phyloP scores from a whole-genome alignment of 2,888 invertebrate species.

The Bugulina stolonifera region DNA sequence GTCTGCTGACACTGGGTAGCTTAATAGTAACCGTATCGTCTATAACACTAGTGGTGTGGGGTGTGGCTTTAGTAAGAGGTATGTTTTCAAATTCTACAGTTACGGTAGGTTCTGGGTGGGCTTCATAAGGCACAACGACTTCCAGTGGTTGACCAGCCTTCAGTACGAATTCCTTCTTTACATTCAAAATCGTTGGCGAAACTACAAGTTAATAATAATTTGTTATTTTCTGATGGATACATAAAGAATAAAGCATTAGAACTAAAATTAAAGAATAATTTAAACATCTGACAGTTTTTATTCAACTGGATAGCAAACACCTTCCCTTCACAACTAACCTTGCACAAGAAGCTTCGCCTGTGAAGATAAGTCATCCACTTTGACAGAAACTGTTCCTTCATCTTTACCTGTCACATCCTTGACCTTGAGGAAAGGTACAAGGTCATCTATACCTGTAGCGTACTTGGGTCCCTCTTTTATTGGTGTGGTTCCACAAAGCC shows the following conservation, averaged over 20 bases:
- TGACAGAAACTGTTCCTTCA: slow-evolving; percentile 27
- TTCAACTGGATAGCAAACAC: no score
- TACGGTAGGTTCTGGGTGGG: not conserved
- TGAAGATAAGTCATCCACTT: slow-evolving; percentile 30
- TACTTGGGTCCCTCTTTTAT: slow-evolving; percentile 26
- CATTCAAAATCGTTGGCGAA: not conserved
- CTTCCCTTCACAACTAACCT: no score
- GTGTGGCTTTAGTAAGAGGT: not conserved
- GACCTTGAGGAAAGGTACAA: slow-evolving; percentile 24
- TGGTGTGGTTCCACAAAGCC: slow-evolving; percentile 16
- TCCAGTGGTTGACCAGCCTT: not conserved
- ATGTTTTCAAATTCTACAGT: not conserved
- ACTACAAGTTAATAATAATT: no score
- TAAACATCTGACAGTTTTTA: no score
- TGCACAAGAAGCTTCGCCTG: slow-evolving; percentile 32
- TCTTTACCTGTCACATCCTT: slow-evolving; percentile 26
- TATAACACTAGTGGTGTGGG: not conserved
- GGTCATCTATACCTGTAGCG: slow-evolving; percentile 23
- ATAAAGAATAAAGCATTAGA: no score
- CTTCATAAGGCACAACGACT: not conserved
- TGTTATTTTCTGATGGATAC: no score
- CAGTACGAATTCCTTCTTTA: slow-evolving; percentile 8
- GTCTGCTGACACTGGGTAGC: not conserved
- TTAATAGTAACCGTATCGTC: not conserved
- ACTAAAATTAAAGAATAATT: no score